A percentile compares a stretch with the other conserved stretches of the same genome.
Conservation (phyloP, 2,888 invertebrate genomes). For the Limnephilus auricula region DNA sequence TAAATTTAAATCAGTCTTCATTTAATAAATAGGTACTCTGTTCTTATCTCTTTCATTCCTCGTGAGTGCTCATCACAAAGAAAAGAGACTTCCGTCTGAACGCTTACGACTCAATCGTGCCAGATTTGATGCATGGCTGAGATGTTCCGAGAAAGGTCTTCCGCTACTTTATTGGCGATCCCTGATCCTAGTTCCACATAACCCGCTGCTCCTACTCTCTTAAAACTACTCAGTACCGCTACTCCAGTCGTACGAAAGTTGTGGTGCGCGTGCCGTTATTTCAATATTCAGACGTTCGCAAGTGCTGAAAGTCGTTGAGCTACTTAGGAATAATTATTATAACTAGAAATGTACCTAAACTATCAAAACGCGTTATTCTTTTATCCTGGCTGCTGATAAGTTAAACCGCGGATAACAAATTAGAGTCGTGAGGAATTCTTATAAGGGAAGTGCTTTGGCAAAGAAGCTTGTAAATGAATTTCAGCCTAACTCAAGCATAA, state of each 20-base stretch:
- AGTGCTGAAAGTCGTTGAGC: not conserved
- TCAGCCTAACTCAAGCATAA: not conserved
- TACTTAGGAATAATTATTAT: not conserved
- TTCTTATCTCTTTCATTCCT: conserved; percentile 36
- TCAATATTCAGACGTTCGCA: not conserved
- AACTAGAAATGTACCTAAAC: too few relatives aligned
- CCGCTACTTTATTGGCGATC: conserved; percentile 2
- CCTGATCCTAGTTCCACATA: not conserved
- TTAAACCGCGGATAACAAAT: too few relatives aligned
- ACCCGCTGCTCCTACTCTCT: not conserved
- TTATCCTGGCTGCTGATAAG: too few relatives aligned
- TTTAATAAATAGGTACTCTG: not conserved
- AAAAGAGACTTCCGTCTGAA: conserved; percentile 39
- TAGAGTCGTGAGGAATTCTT: too few relatives aligned
- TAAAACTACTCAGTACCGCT: not conserved
- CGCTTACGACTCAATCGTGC: conserved; percentile 22
- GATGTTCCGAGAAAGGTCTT: conserved; percentile 16
- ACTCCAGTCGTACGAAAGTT: not conserved
- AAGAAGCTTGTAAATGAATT: not conserved
- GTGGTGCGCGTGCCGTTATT: not conserved
- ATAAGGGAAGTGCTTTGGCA: not conserved
- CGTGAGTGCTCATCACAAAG: conserved; percentile 15
- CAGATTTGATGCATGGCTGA: conserved; percentile 41
- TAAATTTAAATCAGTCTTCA: not conserved
- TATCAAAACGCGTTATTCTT: too few relatives aligned